Base-by-base conservation (phyloP, 2,888 invertebrate genomes). In the Drosophila mimetica region DNA sequence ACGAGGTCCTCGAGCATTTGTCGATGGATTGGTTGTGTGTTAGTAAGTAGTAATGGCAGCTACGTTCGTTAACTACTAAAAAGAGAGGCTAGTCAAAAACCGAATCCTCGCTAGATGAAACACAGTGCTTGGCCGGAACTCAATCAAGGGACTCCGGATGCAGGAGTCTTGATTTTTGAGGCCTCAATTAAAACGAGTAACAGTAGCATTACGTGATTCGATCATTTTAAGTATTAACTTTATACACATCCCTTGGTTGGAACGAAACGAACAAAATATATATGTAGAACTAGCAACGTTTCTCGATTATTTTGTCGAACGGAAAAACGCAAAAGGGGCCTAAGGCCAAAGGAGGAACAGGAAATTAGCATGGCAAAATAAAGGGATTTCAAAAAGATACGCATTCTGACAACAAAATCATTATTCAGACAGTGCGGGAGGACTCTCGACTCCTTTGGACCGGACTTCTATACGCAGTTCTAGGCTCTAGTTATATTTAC, bases 251-350 rank as follows among this genome's bases (percentile, higher is more conserved):
- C 37, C 37, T 66, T 37, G 52, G 11, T 25, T 42, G 16, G 37
- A 41, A 52, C 25, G 28, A 36, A 46, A 55, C 44, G 58, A 74
- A 60, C 55, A 55, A 30, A 30, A 11, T 11, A 30, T 22, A 74
- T 81, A 89, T 89, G 87, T 90, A 89, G 89, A 90, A 90, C 90
- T 90, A 90, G 90, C 89, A 90, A 90, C 90, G 80, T 89, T 86
- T 88, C 80, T 74, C 66, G 76, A 77, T 71, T 67, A 34, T 48
- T 57, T 71, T 39, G 55, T 51, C 55, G n/a, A 77, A 86, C 70
- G 64, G 52, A 73, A 75, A 55, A 47, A 30, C n/a, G 8, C 9
- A 69, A 66, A 47, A 51, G 8, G 50, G 57, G 65, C 75, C 71
- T 75, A 72, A 55, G 22, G 52, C 75, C 71, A 71, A 63, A 66